phyloP scores from a whole-genome alignment of 2,113 vertebrate genomes.

The Bambusicola thoracicus region DNA sequence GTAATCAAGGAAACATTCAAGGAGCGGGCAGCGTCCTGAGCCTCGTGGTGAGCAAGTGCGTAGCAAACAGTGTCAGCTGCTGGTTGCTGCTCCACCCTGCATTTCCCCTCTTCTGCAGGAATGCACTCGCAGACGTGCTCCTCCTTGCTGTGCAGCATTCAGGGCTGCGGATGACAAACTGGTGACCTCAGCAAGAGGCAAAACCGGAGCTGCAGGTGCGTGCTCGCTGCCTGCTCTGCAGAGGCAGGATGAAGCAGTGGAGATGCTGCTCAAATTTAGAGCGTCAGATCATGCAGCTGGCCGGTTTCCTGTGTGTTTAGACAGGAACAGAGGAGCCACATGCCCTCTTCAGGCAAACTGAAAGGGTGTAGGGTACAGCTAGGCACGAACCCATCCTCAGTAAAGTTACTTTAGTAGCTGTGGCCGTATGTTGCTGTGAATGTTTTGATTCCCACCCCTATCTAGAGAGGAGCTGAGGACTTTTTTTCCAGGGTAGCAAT shows the following conservation, averaged over 20 bases:
- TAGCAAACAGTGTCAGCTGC: neutral
- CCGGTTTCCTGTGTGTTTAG: neutral
- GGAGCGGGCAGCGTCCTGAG: neutral
- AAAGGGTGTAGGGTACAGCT: neutral
- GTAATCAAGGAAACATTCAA: neutral
- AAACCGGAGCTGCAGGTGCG: neutral
- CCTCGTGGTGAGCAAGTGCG: neutral
- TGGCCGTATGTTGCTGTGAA: neutral
- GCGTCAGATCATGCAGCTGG: neutral
- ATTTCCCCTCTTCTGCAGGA: neutral
- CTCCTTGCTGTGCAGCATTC: neutral
- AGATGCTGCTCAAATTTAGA: neutral
- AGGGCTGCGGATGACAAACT: neutral
- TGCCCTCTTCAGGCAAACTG: neutral
- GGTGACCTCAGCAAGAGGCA: neutral
- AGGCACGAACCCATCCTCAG: neutral
- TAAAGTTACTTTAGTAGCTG: neutral
- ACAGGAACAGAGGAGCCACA: neutral
- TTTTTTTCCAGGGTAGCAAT: neutral
- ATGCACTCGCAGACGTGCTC: fast-evolving
- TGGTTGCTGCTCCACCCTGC: neutral
- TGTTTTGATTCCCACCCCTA: neutral
- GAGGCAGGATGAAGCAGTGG: neutral
- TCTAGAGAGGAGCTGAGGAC: neutral
- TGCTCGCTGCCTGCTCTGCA: neutral